Evolutionary conservation across 1,140 invertebrate species (phyloP).

Genomic region (Pentalonia nigronervosa): DNA sequence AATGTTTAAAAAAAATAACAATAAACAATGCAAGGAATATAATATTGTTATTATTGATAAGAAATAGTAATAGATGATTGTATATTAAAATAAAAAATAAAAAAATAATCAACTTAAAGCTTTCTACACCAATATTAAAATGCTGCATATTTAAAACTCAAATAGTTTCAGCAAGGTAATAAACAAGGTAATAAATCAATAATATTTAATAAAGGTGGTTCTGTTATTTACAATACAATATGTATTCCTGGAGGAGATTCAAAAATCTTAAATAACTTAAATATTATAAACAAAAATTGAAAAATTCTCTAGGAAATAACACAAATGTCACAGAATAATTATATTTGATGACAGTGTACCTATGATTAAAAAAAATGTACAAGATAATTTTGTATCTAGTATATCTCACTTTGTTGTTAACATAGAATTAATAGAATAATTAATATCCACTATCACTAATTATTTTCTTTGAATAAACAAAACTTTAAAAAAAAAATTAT

Average conservation of each 20-base stretch:
- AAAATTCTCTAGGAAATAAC: neutral
- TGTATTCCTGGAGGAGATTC: neutral
- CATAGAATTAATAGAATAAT: neutral
- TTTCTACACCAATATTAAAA: neutral
- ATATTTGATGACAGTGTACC: neutral
- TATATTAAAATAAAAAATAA: neutral
- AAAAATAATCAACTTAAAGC: too few relatives aligned
- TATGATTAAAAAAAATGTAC: conserved; percentile 27
- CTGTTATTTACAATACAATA: neutral
- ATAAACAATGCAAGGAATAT: neutral
- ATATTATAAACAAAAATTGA: conserved; percentile 7
- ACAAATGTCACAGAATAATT: neutral
- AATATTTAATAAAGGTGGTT: neutral
- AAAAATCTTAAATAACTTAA: neutral
- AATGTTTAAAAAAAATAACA: neutral
- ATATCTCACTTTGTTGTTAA: neutral
- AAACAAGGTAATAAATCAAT: too few relatives aligned
- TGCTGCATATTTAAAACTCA: neutral
- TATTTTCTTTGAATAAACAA: neutral
- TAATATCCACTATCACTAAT: neutral
- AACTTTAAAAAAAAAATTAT: neutral
- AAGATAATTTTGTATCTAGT: neutral
- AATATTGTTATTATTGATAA: conserved; percentile 8
- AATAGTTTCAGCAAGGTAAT: neutral
- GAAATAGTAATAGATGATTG: neutral